Evolutionary conservation across 92 coral and sea anemone species (phyloP).

Genomic region (Epizoanthus stellaris): DNA sequence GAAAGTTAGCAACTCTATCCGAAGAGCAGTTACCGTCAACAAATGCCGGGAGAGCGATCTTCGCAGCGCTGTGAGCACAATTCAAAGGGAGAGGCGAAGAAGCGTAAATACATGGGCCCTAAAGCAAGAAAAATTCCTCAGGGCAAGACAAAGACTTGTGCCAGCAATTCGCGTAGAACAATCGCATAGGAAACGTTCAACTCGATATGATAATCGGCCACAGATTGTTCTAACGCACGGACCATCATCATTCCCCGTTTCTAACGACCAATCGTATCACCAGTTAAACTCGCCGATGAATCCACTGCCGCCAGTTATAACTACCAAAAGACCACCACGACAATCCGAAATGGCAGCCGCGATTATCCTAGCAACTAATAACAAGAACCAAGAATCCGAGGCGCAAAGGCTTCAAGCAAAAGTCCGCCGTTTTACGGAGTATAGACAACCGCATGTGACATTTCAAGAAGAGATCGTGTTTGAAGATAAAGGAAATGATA

Average conservation of each 20-base stretch:
- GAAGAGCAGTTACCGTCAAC: conserved; percentile 87
- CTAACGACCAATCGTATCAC: too few relatives aligned
- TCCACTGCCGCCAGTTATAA: conserved; percentile 22
- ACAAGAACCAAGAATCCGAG: conserved; percentile 7
- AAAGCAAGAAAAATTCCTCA: conserved; percentile 82
- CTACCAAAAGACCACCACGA: conserved; percentile 13
- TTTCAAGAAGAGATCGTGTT: neutral
- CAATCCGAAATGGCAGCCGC: conserved; percentile 13
- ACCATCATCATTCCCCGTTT: conserved; percentile 9
- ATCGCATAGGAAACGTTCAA: neutral
- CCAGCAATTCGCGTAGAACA: conserved; percentile 52
- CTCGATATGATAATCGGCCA: neutral
- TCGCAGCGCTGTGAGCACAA: conserved; percentile 75
- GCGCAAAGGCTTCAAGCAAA: conserved; percentile 36
- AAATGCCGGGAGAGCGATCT: conserved; percentile 82
- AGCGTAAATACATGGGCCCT: conserved; percentile 81
- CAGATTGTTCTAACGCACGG: neutral
- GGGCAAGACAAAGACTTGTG: conserved; percentile 77
- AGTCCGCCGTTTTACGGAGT: conserved; percentile 41
- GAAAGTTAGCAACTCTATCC: conserved; percentile 85
- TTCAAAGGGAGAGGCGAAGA: conserved; percentile 79
- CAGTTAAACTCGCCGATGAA: neutral
- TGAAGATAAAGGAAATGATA: neutral
- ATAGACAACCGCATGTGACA: conserved; percentile 17
- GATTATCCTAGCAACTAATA: conserved; percentile 3